A percentile compares a stretch with the other conserved stretches of the same genome.
Conservation (phyloP, 2,797 vertebrate genomes). For the Tapera naevia region DNA sequence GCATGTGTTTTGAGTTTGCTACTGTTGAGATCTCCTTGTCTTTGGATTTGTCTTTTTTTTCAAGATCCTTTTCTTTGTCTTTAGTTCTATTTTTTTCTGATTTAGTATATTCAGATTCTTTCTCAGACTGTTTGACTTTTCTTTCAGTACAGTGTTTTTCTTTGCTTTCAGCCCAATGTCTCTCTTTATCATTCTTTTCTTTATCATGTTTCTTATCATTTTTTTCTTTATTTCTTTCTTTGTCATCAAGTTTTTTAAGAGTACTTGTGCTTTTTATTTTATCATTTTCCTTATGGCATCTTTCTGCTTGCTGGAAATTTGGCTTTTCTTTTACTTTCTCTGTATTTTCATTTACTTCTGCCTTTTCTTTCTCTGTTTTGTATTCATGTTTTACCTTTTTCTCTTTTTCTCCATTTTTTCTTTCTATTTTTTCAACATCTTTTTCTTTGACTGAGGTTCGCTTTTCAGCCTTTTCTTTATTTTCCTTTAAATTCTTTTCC, state of each 20-base stretch:
- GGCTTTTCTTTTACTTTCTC: constrained; percentile 85
- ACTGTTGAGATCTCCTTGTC: constrained; percentile 79
- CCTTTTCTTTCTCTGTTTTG: constrained; percentile 83
- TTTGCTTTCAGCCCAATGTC: constrained; percentile 81
- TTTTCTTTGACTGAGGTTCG: constrained; percentile 86
- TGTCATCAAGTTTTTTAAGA: constrained; percentile 88
- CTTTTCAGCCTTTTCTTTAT: constrained; percentile 88
- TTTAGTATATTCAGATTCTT: constrained; percentile 84
- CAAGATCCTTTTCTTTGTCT: constrained; percentile 85
- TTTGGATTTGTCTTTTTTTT: constrained; percentile 90
- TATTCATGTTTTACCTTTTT: constrained; percentile 90
- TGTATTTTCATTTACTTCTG: constrained; percentile 82
- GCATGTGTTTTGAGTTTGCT: constrained; percentile 83
- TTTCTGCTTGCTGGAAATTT: constrained; percentile 82
- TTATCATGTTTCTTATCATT: constrained; percentile 88
- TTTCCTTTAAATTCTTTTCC: constrained; percentile 82
- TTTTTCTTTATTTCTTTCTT: constrained; percentile 91
- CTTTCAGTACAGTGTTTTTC: constrained; percentile 86
- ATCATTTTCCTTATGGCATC: constrained; percentile 90
- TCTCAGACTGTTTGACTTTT: constrained; percentile 87
- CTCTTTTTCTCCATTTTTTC: constrained; percentile 90
- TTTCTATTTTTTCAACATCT: constrained; percentile 90
- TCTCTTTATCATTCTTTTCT: constrained; percentile 88
- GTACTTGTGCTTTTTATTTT: constrained; percentile 82
- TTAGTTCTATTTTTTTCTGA: constrained; percentile 86